Conservation (phyloP, 1,140 invertebrate species). For the Bombus difficillimus region DNA sequence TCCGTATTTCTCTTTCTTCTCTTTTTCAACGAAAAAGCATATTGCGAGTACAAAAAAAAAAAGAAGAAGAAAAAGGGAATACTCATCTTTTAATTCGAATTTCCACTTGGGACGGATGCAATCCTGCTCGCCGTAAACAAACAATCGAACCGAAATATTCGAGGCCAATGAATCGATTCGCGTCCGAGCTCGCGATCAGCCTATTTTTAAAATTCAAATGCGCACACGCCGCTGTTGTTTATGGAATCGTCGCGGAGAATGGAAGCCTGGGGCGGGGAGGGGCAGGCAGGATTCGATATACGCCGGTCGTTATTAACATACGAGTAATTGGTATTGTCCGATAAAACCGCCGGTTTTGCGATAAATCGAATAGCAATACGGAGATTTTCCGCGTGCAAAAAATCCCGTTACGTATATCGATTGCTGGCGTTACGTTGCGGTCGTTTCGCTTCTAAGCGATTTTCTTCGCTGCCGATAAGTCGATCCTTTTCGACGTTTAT, state of each 20-base stretch:
- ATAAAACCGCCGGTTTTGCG: conserved; percentile 7
- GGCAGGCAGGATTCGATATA: conserved; percentile 13
- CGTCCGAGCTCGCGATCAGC: not conserved
- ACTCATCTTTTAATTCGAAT: not conserved
- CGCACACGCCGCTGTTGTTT: conserved; percentile 6
- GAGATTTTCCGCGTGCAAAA: conserved; percentile 14
- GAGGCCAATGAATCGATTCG: not conserved
- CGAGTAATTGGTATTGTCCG: conserved; percentile 32
- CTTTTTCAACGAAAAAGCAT: no score
- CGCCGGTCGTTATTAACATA: conserved; percentile 30
- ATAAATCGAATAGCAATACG: conserved; percentile 33
- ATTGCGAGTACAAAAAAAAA: no score
- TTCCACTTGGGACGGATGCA: not conserved
- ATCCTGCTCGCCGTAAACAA: not conserved
- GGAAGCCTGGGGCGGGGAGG: not conserved
- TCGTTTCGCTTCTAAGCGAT: conserved; percentile 13
- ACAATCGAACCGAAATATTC: conserved; percentile 8
- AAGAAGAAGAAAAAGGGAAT: no score
- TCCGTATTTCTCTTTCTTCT: not conserved
- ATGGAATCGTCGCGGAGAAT: not conserved
- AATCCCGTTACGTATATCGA: not conserved
- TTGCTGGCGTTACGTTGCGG: not conserved
- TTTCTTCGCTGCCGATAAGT: conserved; percentile 19
- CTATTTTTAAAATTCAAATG: conserved; percentile 35
- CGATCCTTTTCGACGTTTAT: conserved; percentile 18